phyloP scores from a whole-genome alignment of 2,113 vertebrate species.

The Nyctibius bracteatus region DNA sequence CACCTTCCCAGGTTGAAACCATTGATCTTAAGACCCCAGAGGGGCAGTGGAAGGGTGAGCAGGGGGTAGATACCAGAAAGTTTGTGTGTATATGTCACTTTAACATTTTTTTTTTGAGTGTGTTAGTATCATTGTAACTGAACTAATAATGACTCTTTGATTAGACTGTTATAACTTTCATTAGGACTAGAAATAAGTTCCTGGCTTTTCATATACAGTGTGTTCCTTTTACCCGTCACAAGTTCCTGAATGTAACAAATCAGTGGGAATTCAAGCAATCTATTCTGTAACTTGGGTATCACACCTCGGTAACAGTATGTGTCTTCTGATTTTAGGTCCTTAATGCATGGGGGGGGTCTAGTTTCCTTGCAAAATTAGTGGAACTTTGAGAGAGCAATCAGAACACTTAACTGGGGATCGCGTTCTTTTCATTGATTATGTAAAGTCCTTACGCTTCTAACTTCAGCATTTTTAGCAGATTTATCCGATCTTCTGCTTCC shows the following conservation, averaged over 20 bases:
- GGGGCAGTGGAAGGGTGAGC: background rate
- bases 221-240: background rate
- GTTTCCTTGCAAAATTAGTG: background rate
- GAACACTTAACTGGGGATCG: background rate
- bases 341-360: background rate
- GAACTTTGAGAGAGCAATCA: background rate
- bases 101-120: background rate
- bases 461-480: background rate
- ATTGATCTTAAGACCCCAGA: background rate
- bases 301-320: background rate
- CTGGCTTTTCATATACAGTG: background rate
- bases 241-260: background rate
- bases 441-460: rapidly evolving
- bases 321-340: background rate
- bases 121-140: background rate
- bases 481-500: background rate
- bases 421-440: background rate
- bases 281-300: background rate
- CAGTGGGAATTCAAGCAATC: background rate
- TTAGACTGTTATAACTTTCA: background rate
- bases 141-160: background rate
- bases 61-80: background rate
- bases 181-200: background rate
- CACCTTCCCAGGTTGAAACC: background rate
- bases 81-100: background rate